Percentiles rank a stretch among this genome's conserved stretches.
phyloP scores from a whole-genome alignment of 2,888 invertebrate species.

The Elysia crispata region DNA sequence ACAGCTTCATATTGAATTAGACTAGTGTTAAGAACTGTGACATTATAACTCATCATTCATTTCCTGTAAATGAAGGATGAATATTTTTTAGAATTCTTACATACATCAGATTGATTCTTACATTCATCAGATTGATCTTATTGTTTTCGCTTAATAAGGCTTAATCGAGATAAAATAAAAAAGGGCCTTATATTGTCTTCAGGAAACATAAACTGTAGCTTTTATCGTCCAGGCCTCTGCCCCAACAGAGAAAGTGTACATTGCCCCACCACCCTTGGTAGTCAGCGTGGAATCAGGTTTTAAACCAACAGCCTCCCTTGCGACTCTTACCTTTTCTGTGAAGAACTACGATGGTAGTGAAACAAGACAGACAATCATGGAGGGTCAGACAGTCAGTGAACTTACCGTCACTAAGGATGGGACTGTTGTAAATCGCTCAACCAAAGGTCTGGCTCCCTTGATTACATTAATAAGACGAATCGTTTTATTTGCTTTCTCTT shows the following conservation, averaged over 20 bases:
- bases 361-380: slow-evolving; percentile 65
- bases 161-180: too few relatives aligned
- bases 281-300: slow-evolving; percentile 74
- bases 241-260: slow-evolving; percentile 51
- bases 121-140: too few relatives aligned
- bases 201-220: too few relatives aligned
- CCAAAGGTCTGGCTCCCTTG: neutral
- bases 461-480: neutral
- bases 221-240: slow-evolving; percentile 21
- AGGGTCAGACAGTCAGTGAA: slow-evolving; percentile 66
- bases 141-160: too few relatives aligned
- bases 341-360: slow-evolving; percentile 75
- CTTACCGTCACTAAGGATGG: slow-evolving; percentile 62
- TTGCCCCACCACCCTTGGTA: slow-evolving; percentile 65
- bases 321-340: slow-evolving; percentile 68
- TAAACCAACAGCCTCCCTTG: slow-evolving; percentile 60
- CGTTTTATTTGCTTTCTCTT: neutral
- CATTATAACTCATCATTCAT: too few relatives aligned
- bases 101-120: too few relatives aligned
- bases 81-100: too few relatives aligned
- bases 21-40: too few relatives aligned
- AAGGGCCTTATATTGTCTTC: too few relatives aligned
- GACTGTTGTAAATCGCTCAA: slow-evolving; percentile 47
- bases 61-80: too few relatives aligned
- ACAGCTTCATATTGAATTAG: too few relatives aligned